Conservation (phyloP, 1,140 invertebrate genomes). For the Microplitis demolitor region DNA sequence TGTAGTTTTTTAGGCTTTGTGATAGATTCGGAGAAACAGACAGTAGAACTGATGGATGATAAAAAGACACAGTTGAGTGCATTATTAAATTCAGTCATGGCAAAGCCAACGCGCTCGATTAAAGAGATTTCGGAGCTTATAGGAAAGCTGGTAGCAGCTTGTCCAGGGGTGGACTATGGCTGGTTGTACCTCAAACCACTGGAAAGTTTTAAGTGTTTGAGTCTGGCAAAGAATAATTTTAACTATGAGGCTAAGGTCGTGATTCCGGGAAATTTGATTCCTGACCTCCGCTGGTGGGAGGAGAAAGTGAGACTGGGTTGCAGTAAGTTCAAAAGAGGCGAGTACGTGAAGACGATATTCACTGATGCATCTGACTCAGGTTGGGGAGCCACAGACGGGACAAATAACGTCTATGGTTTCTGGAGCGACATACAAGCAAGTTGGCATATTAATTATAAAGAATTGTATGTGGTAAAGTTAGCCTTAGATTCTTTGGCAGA, state of each 20-base stretch:
- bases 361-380: constrained; percentile 10
- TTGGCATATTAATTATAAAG: constrained; percentile 10
- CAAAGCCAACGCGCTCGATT: neutral
- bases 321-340: neutral
- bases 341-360: constrained; percentile 9
- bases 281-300: neutral
- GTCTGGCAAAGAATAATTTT: neutral
- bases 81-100: neutral
- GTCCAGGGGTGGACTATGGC: neutral
- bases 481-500: neutral
- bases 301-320: neutral
- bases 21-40: neutral
- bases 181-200: neutral
- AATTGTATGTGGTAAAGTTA: neutral
- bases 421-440: neutral
- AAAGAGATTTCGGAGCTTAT: neutral
- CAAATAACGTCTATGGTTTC: neutral
- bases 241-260: neutral
- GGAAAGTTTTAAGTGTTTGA: neutral
- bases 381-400: neutral
- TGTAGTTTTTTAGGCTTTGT: constrained; percentile 15
- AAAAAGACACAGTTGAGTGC: neutral
- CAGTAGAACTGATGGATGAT: constrained; percentile 3
- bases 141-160: neutral
- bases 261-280: neutral